Evolutionary conservation across 2,888 invertebrate genomes (phyloP).

Genomic region (Caenorhabditis uteleia): DNA sequence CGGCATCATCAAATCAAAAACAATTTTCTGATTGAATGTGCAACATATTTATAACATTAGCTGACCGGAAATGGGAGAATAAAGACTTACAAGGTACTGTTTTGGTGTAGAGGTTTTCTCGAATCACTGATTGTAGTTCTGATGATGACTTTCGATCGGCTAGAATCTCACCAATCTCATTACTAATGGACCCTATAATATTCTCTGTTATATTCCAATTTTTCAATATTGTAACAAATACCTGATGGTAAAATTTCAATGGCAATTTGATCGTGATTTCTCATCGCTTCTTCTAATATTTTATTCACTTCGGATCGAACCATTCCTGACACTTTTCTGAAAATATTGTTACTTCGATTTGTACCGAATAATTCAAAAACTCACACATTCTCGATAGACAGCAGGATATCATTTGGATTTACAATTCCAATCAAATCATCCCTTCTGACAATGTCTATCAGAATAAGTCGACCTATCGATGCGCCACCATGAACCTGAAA

Average conservation of each 20-base stretch:
- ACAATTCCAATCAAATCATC: conserved; percentile 49
- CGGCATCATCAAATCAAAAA: no score
- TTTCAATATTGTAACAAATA: conserved; percentile 2
- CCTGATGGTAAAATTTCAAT: conserved; percentile 53
- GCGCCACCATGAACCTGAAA: conserved; percentile 41
- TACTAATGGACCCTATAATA: conserved; percentile 30
- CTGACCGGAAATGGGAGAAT: no score
- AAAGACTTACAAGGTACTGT: conserved; percentile 74
- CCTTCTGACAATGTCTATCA: conserved; percentile 44
- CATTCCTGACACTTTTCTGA: conserved; percentile 50
- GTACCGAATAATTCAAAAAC: conserved; percentile 7
- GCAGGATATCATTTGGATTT: conserved; percentile 43
- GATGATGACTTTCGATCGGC: conserved; percentile 45
- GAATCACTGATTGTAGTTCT: conserved; percentile 76
- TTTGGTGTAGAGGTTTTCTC: conserved; percentile 76
- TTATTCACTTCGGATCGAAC: conserved; percentile 40
- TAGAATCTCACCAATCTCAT: conserved; percentile 58
- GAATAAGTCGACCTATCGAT: conserved; percentile 37
- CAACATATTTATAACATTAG: no score
- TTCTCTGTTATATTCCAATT: no score
- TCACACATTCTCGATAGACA: conserved; percentile 47
- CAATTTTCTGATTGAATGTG: no score
- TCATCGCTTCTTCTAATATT: conserved; percentile 41
- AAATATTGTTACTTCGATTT: conserved; percentile 8
- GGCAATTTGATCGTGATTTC: conserved; percentile 44